A percentile compares a stretch with the other conserved stretches of the same genome.
These are phyloP conservation scores for Pelusios castaneus DNA, from an alignment of 2,113 vertebrate species.

Conservation along the genomic window DNA sequence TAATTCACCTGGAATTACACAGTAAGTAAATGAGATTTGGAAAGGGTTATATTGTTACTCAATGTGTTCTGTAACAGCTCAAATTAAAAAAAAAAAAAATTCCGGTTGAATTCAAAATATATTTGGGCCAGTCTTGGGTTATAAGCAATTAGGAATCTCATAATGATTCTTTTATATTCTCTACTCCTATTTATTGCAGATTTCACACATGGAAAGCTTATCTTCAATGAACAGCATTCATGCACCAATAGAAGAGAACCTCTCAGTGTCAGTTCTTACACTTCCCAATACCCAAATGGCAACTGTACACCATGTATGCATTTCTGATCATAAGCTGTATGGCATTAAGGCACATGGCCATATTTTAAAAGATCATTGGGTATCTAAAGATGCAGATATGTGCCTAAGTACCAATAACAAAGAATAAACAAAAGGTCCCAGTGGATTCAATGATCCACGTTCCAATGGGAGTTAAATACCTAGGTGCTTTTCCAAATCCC, in stretches of 20 bases:
- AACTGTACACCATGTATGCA: neutral
- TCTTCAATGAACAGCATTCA: neutral
- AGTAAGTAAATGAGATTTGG: neutral
- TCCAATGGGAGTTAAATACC: neutral
- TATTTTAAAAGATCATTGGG: neutral
- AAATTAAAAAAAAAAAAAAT: neutral
- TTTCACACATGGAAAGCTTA: neutral
- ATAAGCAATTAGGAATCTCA: neutral
- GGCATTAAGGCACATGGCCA: neutral
- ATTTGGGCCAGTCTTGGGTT: neutral
- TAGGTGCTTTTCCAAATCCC: neutral
- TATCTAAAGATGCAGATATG: neutral
- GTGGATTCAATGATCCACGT: neutral
- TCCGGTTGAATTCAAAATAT: neutral
- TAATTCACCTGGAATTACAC: neutral
- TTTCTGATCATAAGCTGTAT: neutral
- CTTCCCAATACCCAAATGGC: neutral
- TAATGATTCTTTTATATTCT: neutral
- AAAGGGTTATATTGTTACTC: neutral
- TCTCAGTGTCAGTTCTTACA: fast-evolving
- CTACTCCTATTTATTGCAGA: neutral
- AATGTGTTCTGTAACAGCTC: neutral
- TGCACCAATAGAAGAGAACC: fast-evolving
- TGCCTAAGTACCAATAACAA: neutral
- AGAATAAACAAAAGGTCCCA: fast-evolving